phyloP scores from a whole-genome alignment of 2,888 invertebrate species.

The Drosophila ezoana region DNA sequence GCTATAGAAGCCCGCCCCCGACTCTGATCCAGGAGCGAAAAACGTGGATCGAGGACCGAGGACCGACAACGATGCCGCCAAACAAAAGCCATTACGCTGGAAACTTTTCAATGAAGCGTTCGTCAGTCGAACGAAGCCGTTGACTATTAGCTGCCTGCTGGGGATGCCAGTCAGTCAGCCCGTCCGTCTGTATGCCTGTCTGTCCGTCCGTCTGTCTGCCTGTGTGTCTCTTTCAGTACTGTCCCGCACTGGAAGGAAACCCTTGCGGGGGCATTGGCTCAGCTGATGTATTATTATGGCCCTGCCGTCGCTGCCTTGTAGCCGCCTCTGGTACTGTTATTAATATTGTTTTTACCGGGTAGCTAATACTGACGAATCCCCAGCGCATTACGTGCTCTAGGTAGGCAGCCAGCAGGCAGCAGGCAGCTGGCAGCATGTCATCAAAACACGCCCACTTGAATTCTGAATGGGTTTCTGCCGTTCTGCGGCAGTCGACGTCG shows the following conservation, averaged over 20 bases:
- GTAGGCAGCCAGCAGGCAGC: constrained; percentile 42
- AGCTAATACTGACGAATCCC: constrained; percentile 81
- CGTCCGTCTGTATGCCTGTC: constrained; percentile 31
- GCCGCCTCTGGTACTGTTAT: constrained; percentile 70
- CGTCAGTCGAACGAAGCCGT: constrained; percentile 69
- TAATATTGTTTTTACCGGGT: constrained; percentile 80
- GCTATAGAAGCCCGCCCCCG: constrained; percentile 67
- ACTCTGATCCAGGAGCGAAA: constrained; percentile 13
- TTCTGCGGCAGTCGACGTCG: constrained; percentile 43
- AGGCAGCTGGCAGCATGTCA: constrained; percentile 69
- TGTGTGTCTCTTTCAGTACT: constrained; percentile 15
- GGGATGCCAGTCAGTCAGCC: constrained; percentile 53
- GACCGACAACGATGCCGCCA: constrained; percentile 49
- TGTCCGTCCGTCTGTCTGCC: constrained; percentile 19
- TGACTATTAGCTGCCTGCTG: constrained; percentile 71
- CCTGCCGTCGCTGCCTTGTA: constrained; percentile 35
- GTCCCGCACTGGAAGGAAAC: constrained; percentile 35
- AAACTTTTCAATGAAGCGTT: constrained; percentile 82
- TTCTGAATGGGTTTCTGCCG: constrained; percentile 63
- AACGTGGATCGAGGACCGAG: constrained; percentile 16
- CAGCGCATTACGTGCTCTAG: constrained; percentile 79
- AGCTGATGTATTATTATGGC: constrained; percentile 81
- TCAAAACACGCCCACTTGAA: constrained; percentile 79
- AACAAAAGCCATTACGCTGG: constrained; percentile 81
- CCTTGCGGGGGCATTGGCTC: constrained; percentile 75